Conservation (phyloP, 2,113 vertebrate genomes). For the Lepus americanus region DNA sequence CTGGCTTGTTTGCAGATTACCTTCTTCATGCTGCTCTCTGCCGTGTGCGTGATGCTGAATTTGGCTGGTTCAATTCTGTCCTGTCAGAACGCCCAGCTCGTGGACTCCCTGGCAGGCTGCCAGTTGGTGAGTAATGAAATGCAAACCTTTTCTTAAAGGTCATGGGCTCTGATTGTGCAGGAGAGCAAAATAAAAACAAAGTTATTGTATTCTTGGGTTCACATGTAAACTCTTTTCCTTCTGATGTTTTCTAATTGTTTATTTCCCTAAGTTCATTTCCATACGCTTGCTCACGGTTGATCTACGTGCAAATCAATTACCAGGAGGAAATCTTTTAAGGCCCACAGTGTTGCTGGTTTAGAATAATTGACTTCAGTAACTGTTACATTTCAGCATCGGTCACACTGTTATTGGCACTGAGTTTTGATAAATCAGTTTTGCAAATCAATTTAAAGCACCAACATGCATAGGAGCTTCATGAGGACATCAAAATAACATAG, state of each 20-base stretch:
- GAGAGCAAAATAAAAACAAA: neutral
- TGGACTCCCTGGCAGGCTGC: slow-evolving; percentile 96
- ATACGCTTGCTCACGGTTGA: neutral
- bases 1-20: slow-evolving; percentile 91
- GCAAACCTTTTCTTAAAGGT: slow-evolving; percentile 40
- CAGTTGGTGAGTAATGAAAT: slow-evolving; percentile 94
- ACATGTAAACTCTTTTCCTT: neutral
- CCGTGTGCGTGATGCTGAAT: slow-evolving; percentile 99
- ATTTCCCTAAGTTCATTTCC: neutral
- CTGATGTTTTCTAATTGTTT: neutral
- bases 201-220: neutral
- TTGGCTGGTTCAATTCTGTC: slow-evolving; percentile 98
- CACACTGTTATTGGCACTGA: slow-evolving; percentile 4
- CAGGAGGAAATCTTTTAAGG: neutral
- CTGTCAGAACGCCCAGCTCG: slow-evolving; percentile 98
- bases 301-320: neutral
- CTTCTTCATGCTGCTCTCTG: slow-evolving; percentile 99
- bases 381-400: neutral
- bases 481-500: neutral
- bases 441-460: neutral
- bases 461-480: neutral
- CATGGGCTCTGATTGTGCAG: slow-evolving; percentile 7
- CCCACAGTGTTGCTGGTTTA: neutral
- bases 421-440: slow-evolving; percentile 38
- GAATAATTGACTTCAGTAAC: neutral